Conservation (phyloP, 2,113 vertebrate genomes). For the Oceanites oceanicus region DNA sequence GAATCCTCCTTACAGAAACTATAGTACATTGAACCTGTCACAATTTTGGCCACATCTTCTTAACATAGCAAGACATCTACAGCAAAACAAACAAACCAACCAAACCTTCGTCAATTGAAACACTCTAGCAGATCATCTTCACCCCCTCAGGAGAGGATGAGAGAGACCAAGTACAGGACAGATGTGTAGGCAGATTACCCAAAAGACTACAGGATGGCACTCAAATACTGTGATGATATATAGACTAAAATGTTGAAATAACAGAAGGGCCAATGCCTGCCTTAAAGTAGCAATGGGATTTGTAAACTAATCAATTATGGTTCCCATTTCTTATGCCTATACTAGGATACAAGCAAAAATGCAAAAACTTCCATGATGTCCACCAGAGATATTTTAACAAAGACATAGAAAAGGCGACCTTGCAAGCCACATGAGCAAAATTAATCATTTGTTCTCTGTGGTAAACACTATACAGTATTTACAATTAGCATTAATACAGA, state of each 20-base stretch:
- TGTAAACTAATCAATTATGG: not conserved
- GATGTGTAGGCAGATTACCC: not conserved
- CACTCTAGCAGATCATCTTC: not conserved
- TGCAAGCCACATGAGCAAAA: not conserved
- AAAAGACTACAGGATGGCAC: not conserved
- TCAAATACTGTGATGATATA: not conserved
- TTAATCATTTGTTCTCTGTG: not conserved
- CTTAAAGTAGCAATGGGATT: not conserved
- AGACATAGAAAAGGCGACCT: not conserved
- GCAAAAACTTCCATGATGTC: not conserved
- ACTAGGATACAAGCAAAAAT: not conserved
- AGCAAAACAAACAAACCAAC: not conserved
- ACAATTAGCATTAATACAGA: not conserved
- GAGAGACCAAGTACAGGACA: not conserved
- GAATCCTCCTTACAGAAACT: not conserved
- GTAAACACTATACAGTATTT: not conserved
- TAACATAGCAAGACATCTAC: not conserved
- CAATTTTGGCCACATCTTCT: not conserved
- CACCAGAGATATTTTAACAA: not conserved
- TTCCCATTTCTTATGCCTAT: not conserved
- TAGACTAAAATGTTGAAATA: not conserved
- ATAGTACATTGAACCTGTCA: not conserved
- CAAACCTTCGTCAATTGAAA: not conserved
- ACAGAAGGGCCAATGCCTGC: not conserved
- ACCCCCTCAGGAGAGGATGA: not conserved